Evolutionary conservation across 2,113 vertebrate species (phyloP).

Genomic region (Mobula hypostoma): DNA sequence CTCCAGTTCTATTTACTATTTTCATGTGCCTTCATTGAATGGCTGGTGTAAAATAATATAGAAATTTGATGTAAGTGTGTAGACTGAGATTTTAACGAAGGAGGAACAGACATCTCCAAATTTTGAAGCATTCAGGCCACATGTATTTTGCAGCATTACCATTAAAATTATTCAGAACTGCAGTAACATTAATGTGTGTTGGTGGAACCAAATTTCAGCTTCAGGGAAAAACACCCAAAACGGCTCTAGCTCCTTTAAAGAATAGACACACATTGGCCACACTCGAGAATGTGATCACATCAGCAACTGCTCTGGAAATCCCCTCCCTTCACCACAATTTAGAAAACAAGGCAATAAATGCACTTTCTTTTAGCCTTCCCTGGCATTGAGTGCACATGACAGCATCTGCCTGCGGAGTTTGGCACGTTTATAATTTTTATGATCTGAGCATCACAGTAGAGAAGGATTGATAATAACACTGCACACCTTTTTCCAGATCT

Average conservation of each 20-base stretch:
- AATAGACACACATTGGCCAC: background rate
- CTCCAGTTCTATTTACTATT: background rate
- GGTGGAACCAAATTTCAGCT: too few relatives aligned
- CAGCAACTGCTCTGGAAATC: background rate
- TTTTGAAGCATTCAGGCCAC: background rate
- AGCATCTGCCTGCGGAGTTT: background rate
- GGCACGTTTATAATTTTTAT: background rate
- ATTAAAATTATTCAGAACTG: background rate
- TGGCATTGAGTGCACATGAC: background rate
- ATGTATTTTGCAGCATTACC: background rate
- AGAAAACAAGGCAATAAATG: background rate
- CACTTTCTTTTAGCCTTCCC: background rate
- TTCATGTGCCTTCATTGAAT: background rate
- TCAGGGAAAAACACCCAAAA: background rate
- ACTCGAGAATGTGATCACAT: background rate
- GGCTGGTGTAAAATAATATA: background rate
- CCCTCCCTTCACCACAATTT: background rate
- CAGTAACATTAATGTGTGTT: background rate
- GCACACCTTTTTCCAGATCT: conserved; percentile 63
- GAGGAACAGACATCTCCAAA: too few relatives aligned
- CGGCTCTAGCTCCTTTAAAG: background rate
- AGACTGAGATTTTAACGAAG: background rate
- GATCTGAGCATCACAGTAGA: background rate
- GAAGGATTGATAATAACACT: background rate
- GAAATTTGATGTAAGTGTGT: background rate